Base-by-base conservation (phyloP, 2,797 vertebrate genomes). In the Lophius americanus region DNA sequence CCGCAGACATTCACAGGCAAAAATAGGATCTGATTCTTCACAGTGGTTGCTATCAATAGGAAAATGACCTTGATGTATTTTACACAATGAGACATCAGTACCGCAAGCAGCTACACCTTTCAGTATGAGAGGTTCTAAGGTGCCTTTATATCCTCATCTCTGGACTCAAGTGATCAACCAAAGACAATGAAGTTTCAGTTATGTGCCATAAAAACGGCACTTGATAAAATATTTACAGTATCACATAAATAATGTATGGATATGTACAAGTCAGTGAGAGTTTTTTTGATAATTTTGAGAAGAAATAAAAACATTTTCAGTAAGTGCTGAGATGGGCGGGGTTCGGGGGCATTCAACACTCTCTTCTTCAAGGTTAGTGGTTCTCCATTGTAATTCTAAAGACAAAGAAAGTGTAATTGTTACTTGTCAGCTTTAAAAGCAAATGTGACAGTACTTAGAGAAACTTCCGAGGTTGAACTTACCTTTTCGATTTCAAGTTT, bases 401-500 rank as follows among this genome's bases (percentile, higher is more conserved):
- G 61, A 73, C 10, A 88, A 14, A 81, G 7, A 62, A 66, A 68
- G 5, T 11, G 0, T 9, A 13, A 4, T 35, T 51, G 63, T 80
- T 37, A 83, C 53, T 72, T 4, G 43, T 64, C 52, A 60, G 33
- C 3, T 11, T 54, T 6, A 1, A 13, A 10, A 46, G 13, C 5
- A 6, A 55, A 11, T 2, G 39, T 12, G n/a, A 36, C 3, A 3
- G 4, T 11, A 12, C 7, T 3, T 8, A 4, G 2, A 2, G 1
- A 5, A 52, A 39, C 37, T 50, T 39, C 12, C 4, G 50, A 13
- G 14, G 2, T 7, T 1, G 10, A 11, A 10, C 42, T 81, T 53
- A 93, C 93, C 88, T 91, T 78, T 64, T 90, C 1, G 68, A 60
- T 59, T 70, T 85, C 1, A 23, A 3, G 44, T 71, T 70, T 0